phyloP scores from a whole-genome alignment of 2,113 vertebrate genomes.

The Otus sunia region DNA sequence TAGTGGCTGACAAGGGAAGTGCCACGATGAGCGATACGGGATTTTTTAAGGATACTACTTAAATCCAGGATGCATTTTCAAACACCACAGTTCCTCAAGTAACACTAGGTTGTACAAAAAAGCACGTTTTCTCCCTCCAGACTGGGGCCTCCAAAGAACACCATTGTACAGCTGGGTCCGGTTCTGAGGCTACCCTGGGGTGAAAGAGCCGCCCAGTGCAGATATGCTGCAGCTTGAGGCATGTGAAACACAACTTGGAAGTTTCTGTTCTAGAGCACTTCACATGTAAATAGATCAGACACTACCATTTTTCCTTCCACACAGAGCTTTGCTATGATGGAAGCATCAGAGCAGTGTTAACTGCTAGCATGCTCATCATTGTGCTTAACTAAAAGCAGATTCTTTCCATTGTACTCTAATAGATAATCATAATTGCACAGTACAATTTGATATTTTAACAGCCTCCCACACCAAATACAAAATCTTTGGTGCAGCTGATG shows the following conservation, averaged over 20 bases:
- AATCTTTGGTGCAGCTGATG: not conserved
- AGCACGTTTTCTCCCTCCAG: not conserved
- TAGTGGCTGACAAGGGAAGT: not conserved
- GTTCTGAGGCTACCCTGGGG: not conserved
- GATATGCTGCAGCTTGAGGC: not conserved
- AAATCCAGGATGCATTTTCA: not conserved
- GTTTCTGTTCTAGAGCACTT: not conserved
- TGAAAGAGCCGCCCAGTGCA: not conserved
- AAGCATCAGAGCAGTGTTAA: not conserved
- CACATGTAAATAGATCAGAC: not conserved
- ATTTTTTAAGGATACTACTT: not conserved
- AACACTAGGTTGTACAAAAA: not conserved
- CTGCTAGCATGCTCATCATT: not conserved
- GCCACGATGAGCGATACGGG: fast-evolving
- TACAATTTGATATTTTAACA: not conserved
- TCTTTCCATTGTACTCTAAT: not conserved
- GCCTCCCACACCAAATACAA: not conserved
- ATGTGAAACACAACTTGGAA: not conserved
- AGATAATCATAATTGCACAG: not conserved
- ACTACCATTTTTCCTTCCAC: not conserved
- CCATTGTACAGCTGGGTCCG: not conserved
- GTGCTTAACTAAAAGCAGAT: not conserved
- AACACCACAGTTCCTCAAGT: not conserved
- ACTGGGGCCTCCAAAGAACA: not conserved
- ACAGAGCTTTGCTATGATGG: not conserved